phyloP scores from a whole-genome alignment of 2,113 vertebrate genomes.

The Numenius arquata region DNA sequence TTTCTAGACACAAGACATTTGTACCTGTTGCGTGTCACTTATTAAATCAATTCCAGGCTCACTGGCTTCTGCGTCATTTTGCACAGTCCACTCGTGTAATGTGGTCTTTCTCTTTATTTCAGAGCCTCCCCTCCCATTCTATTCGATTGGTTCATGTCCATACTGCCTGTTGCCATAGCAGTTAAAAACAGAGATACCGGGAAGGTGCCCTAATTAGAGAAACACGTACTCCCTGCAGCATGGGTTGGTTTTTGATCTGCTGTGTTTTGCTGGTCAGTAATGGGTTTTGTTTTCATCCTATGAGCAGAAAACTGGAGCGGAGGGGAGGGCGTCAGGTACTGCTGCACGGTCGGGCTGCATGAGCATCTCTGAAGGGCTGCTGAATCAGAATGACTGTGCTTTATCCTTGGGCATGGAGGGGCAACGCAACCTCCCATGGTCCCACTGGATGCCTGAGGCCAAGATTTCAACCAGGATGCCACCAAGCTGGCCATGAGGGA shows the following conservation, averaged over 20 bases:
- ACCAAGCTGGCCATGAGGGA: not conserved
- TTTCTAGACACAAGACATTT: not conserved
- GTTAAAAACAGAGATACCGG: not conserved
- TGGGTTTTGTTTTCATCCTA: not conserved
- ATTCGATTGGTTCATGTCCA: not conserved
- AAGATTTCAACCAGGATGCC: not conserved
- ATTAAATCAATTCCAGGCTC: not conserved
- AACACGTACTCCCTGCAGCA: not conserved
- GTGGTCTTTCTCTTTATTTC: not conserved
- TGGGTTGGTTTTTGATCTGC: not conserved
- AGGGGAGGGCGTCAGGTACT: fast-evolving
- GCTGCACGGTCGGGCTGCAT: fast-evolving
- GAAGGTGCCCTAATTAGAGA: not conserved
- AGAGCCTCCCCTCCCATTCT: not conserved
- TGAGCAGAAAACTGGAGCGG: fast-evolving
- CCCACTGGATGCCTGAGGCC: not conserved
- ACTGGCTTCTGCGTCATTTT: not conserved
- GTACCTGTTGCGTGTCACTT: not conserved
- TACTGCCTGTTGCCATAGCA: not conserved
- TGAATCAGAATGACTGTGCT: not conserved
- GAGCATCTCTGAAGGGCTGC: not conserved
- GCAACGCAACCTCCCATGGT: fast-evolving
- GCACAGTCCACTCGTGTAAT: not conserved
- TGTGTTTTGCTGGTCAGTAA: not conserved
- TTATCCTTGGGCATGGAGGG: not conserved